Conservation (phyloP, 2,888 invertebrate genomes). For the Hyalella azteca region DNA sequence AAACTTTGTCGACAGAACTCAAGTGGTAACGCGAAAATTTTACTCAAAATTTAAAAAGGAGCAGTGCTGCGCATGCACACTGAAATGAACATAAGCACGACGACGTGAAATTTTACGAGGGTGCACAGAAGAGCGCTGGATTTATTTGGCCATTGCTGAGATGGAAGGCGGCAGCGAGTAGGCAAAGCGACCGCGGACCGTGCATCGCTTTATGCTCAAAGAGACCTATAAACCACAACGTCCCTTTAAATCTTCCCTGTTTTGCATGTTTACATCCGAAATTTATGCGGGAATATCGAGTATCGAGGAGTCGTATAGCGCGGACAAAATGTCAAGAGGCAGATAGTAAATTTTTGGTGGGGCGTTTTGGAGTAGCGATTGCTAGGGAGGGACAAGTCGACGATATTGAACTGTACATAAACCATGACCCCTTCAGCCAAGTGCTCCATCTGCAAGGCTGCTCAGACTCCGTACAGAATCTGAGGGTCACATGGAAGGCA, state of each 20-base stretch:
- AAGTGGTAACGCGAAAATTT: too few relatives aligned
- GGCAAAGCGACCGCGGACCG: constrained; percentile 8
- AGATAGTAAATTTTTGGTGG: constrained; percentile 37
- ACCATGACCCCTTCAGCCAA: constrained; percentile 32
- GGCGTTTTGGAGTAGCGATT: constrained; percentile 8
- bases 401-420: constrained; percentile 35
- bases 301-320: constrained; percentile 28
- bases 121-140: not conserved
- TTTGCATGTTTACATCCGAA: constrained; percentile 34
- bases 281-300: constrained; percentile 35
- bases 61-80: not conserved
- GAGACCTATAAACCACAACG: constrained; percentile 32
- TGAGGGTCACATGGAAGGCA: not conserved
- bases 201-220: constrained; percentile 13
- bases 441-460: constrained; percentile 14
- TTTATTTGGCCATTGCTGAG: constrained; percentile 6
- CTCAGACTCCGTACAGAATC: not conserved
- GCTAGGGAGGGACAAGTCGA: constrained; percentile 22
- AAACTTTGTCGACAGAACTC: too few relatives aligned
- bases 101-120: constrained; percentile 13
- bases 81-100: constrained; percentile 9
- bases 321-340: constrained; percentile 34
- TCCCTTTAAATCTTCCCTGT: constrained; percentile 34
- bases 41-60: too few relatives aligned
- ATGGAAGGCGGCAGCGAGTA: not conserved